Evolutionary conservation across 2,113 vertebrate genomes (phyloP).

Genomic region (Oxygymnocypris stewartii): DNA sequence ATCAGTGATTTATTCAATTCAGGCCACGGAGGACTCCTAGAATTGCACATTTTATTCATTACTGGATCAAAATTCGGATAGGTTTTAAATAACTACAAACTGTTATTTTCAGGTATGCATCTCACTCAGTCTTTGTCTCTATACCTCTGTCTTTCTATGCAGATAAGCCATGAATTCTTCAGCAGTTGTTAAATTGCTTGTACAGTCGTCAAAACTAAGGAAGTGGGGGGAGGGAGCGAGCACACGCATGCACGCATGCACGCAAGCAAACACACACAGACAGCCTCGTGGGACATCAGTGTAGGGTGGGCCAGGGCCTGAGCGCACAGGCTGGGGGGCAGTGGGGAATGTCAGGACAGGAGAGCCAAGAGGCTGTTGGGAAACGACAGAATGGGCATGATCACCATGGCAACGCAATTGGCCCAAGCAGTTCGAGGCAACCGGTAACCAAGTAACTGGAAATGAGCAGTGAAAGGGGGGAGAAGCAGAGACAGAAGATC

Average conservation of each 20-base stretch:
- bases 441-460: conserved; percentile 84
- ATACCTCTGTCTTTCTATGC: background rate
- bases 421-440: conserved; percentile 77
- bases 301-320: conserved; percentile 61
- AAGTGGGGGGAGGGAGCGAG: conserved; percentile 50
- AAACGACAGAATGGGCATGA: conserved; percentile 76
- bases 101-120: background rate
- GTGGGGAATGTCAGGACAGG: conserved; percentile 65
- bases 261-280: conserved; percentile 66
- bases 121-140: background rate
- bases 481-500: conserved; percentile 40
- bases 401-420: conserved; percentile 80
- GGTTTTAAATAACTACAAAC: background rate
- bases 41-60: background rate
- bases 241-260: conserved; percentile 48
- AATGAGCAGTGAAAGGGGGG: conserved; percentile 70
- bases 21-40: no score
- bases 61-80: background rate
- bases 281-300: conserved; percentile 67
- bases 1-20: background rate
- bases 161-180: conserved; percentile 51
- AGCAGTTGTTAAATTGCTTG: conserved; percentile 67
- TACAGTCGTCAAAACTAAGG: conserved; percentile 41
- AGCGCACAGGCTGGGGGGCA: conserved; percentile 25
- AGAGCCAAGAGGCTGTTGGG: conserved; percentile 72